phyloP scores from a whole-genome alignment of 23 tunicate genomes.

The Halocynthia roretzi region DNA sequence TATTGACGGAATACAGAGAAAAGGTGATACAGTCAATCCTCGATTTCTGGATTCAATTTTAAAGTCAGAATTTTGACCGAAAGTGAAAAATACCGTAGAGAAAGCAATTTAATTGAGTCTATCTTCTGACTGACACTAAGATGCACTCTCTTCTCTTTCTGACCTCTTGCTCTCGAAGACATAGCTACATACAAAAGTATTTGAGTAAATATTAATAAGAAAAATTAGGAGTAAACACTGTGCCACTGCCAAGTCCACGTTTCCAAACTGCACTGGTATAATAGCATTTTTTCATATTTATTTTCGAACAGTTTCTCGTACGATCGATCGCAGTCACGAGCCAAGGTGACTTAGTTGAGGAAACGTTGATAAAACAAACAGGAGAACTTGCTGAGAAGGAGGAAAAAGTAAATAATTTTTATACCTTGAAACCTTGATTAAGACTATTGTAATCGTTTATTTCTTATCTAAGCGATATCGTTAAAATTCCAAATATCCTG shows the following conservation, averaged over 20 bases:
- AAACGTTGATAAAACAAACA: neutral
- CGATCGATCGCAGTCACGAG: constrained; percentile 1
- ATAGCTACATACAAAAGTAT: too few species aligned
- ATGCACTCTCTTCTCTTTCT: too few species aligned
- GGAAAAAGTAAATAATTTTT: constrained; percentile 28
- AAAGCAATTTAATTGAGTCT: too few species aligned
- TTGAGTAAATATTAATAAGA: too few species aligned
- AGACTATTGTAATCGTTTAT: too few species aligned
- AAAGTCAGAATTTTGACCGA: neutral
- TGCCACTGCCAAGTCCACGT: neutral
- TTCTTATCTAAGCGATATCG: too few species aligned
- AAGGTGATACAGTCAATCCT: constrained; percentile 1
- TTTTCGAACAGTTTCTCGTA: constrained; percentile 8
- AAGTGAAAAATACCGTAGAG: neutral
- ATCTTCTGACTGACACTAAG: too few species aligned
- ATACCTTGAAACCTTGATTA: neutral
- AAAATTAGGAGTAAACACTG: neutral
- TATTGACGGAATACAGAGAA: constrained; percentile 20
- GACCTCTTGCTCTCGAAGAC: too few species aligned
- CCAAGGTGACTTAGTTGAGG: constrained; percentile 4
- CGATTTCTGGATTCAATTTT: neutral
- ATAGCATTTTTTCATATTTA: neutral
- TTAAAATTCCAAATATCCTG: too few species aligned
- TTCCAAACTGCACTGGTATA: neutral
- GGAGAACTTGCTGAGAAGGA: constrained; percentile 27